Base-by-base conservation (phyloP, 2,888 invertebrate genomes). In the Osmoderma eremita region DNA sequence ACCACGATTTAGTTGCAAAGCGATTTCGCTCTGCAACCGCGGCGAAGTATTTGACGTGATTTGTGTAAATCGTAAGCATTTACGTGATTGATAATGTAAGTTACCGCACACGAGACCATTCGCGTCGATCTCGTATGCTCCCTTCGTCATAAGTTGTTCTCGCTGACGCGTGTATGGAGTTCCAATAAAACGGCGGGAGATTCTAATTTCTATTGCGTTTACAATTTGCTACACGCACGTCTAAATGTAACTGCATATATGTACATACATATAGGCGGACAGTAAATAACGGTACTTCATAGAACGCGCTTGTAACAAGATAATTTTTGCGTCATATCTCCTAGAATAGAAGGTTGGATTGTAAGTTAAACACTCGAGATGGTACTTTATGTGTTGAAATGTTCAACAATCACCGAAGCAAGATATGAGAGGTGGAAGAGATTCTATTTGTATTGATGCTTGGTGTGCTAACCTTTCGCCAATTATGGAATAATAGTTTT, bases 61-160 rank as follows among this genome's bases (percentile, higher is more conserved):
- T 53, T 53, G 38, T 53, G 53, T 30, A 53, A 17, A 36, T 53
- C 17, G 6, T 22, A 38, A 53, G 12, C 38, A 17, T 17, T 38
- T 36, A 17, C 18, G 53, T 53, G 53, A 53, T 53, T 53, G 53
- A 53, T 53, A 53, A 53, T 53, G 53, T 38, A 53, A 17, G 53
- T 30, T 53, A 53, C 15, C 6, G 3, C 22, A 18, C 38, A 15
- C 30, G 30, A 53, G 17, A n/a, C n/a, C n/a, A n/a, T 30, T 17
- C 53, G 18, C 2, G 4, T 15, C 13, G 4, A 15, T 8, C 17
- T 24, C 49, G 22, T n/a, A n/a, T 50, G 50, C 36, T 53, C 36
- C 36, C 36, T 17, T 53, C 15, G 30, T 13, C 18, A 36, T 53
- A 53, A 8, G 1, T 53, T 53, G 36, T 30, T 17, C 36, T 53